Percentiles rank a stretch among this genome's conserved stretches.
phyloP scores from a whole-genome alignment of 2,797 vertebrate genomes.

The Pseudocheirus occidentalis region DNA sequence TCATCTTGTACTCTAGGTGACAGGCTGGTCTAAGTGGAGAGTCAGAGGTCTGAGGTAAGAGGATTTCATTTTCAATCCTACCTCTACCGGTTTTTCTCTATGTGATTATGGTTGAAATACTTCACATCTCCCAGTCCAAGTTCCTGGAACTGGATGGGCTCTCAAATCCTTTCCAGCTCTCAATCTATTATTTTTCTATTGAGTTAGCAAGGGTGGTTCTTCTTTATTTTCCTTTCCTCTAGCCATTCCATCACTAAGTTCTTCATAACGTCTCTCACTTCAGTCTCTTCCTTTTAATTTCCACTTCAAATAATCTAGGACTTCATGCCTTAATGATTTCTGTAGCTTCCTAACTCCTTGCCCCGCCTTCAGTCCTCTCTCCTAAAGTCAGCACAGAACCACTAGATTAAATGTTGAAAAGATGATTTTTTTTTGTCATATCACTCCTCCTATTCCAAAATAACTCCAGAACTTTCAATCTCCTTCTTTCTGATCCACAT shows the following conservation, averaged over 20 bases:
- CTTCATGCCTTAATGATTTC: not conserved
- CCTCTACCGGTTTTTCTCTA: not conserved
- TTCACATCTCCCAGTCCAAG: not conserved
- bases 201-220: not conserved
- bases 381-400: not conserved
- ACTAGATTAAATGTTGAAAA: not conserved
- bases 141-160: not conserved
- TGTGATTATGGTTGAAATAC: not conserved
- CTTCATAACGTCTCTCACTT: not conserved
- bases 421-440: not conserved
- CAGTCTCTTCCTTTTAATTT: not conserved
- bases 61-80: not conserved
- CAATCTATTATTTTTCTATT: not conserved
- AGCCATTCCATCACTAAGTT: not conserved
- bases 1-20: not conserved
- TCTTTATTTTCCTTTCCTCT: not conserved
- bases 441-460: not conserved
- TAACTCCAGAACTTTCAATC: not conserved
- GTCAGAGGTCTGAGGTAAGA: not conserved
- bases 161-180: not conserved
- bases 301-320: not conserved
- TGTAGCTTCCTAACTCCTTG: not conserved
- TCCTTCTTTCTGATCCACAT: not conserved
- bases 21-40: not conserved
- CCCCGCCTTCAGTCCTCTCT: not conserved